phyloP scores from a whole-genome alignment of 2,113 vertebrate genomes.

The Capreolus pygargus region DNA sequence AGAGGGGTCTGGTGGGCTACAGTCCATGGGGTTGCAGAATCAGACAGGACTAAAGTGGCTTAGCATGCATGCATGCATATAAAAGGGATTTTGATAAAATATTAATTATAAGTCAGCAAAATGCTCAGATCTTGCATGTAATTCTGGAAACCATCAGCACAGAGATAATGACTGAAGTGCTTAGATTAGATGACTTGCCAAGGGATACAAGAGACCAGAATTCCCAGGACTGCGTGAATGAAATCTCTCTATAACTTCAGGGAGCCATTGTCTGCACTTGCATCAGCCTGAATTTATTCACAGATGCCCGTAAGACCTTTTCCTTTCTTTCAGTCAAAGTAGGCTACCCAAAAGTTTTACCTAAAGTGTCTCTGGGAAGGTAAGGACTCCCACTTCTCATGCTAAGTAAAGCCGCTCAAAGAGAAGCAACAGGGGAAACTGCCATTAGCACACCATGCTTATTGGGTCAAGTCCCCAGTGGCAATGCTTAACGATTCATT shows the following conservation, averaged over 20 bases:
- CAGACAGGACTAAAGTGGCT: neutral
- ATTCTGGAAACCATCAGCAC: neutral
- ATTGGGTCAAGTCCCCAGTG: too few relatives aligned
- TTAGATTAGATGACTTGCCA: neutral
- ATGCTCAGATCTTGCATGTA: neutral
- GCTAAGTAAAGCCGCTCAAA: neutral
- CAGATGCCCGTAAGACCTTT: neutral
- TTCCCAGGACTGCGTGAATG: rapidly evolving
- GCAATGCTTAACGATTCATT: neutral
- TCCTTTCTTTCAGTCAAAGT: neutral
- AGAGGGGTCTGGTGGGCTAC: neutral
- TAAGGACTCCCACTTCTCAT: neutral
- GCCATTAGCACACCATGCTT: neutral
- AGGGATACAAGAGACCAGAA: too few relatives aligned
- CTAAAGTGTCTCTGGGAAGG: neutral
- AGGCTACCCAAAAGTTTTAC: neutral
- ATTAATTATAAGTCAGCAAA: neutral
- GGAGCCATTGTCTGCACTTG: rapidly evolving
- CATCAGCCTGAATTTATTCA: neutral
- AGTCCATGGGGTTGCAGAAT: neutral
- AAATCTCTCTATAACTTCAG: rapidly evolving
- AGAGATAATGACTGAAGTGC: neutral
- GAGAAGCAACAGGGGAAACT: neutral
- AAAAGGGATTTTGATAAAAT: neutral
- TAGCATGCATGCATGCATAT: neutral